Percentiles rank a stretch among this genome's conserved stretches.
Evolutionary conservation across 2,113 vertebrate genomes (phyloP).

Genomic region (Athene cunicularia): DNA sequence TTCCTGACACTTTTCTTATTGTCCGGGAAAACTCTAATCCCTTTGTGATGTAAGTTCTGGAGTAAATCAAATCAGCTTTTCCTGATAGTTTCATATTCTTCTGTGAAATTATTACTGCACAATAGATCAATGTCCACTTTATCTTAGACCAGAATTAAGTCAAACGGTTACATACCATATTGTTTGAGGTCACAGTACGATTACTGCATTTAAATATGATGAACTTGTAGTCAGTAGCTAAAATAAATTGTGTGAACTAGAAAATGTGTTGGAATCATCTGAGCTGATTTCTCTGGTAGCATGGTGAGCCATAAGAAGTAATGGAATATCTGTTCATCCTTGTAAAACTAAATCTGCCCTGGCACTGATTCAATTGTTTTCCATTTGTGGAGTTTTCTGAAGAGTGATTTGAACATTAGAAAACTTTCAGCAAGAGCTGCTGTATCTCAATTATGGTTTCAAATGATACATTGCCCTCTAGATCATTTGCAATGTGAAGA

Average conservation of each 20-base stretch:
- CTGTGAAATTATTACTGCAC: neutral
- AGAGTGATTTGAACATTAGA: neutral
- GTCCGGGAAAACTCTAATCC: neutral
- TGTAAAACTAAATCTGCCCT: neutral
- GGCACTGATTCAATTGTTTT: neutral
- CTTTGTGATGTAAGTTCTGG: neutral
- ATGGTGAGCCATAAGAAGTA: neutral
- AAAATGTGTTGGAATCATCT: neutral
- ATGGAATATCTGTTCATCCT: neutral
- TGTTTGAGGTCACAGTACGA: neutral
- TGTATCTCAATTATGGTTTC: neutral
- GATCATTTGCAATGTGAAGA: neutral
- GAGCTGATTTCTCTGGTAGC: neutral
- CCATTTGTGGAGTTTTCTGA: neutral
- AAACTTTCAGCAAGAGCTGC: neutral
- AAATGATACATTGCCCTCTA: neutral
- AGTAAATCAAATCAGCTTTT: neutral
- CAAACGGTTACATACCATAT: neutral
- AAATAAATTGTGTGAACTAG: neutral
- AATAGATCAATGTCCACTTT: neutral
- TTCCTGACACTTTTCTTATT: neutral
- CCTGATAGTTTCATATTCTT: neutral
- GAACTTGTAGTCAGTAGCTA: neutral
- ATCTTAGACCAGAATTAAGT: neutral
- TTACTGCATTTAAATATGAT: neutral